These are phyloP conservation scores for Serranus cabrilla DNA, from an alignment of 2,797 vertebrate genomes.

Conservation along the genomic window DNA sequence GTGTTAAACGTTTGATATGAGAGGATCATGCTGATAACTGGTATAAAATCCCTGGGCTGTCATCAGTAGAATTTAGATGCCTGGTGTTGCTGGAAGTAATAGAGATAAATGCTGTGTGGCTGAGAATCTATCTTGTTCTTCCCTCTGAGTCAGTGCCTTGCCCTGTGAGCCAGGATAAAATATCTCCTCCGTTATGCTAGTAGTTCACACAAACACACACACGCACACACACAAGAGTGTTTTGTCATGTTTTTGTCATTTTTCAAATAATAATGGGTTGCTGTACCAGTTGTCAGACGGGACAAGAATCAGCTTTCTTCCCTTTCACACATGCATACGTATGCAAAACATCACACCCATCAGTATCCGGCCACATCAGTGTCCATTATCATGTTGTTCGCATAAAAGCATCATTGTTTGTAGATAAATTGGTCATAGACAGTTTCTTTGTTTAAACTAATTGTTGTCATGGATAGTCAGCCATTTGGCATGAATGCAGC, in stretches of 20 bases:
- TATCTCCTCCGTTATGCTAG: conserved; percentile 60
- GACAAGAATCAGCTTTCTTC: conserved; percentile 35
- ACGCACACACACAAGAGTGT: conserved; percentile 40
- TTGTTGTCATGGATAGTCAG: conserved; percentile 11
- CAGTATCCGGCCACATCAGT: conserved; percentile 6
- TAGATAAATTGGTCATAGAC: conserved; percentile 2
- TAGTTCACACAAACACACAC: conserved; percentile 36
- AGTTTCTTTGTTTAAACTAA: conserved; percentile 16
- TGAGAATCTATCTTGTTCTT: conserved; percentile 70
- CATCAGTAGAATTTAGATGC: conserved; percentile 76
- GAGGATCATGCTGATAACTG: conserved; percentile 65
- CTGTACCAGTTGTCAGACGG: conserved; percentile 42
- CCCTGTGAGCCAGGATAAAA: conserved; percentile 69
- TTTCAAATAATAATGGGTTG: conserved; percentile 61
- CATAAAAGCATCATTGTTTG: conserved; percentile 7
- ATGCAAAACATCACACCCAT: conserved; percentile 29
- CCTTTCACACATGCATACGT: conserved; percentile 17
- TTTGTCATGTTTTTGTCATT: conserved; percentile 62
- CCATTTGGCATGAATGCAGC: conserved; percentile 1
- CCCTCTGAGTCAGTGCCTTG: conserved; percentile 55
- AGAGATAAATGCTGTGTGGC: conserved; percentile 70
- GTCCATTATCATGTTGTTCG: conserved; percentile 12
- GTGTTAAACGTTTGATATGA: conserved; percentile 61
- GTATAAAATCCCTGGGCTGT: conserved; percentile 62
- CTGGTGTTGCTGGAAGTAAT: conserved; percentile 70